Evolutionary conservation across 2,888 invertebrate genomes (phyloP), one percentile per base, ranked within the genome.

Genomic region (Xanthorhoe spadicearia): DNA sequence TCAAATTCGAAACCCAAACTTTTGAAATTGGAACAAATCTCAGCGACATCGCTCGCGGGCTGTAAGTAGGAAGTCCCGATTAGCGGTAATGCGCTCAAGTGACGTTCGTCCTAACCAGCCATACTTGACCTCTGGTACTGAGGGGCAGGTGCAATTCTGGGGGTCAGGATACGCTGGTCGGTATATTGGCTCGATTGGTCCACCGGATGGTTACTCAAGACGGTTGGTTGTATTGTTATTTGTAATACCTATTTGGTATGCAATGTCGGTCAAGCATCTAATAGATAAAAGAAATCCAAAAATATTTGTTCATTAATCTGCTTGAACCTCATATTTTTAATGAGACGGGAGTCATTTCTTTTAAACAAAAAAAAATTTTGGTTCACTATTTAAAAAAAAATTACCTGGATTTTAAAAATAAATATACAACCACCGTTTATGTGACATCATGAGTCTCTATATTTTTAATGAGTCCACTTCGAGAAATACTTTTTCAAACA

Each of bases 1-100:
- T 59, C 66, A 66, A 66, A 66, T 55, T 67, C 67, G 32, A 65
- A 73, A 71, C 78, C 82, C 77, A 83, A 85, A 85, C 67, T 80
- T 86, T 87, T 82, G 79, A 89, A 90, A 92, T 86, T 90, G 89
- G 88, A 87, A 89, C 90, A 92, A 92, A 92, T 92, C 91, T 90
- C 89, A 79, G 89, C 85, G 83, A 77, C 85, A 78, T 80, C 79
- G 73, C 81, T 83, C 83, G 82, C 80, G 78, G 78, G 73, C 76
- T 82, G 81, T 92, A 92, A 92, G 90, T 90, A 92, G 92, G 92
- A 92, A 91, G 91, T 92, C 84, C 90, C 91, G 86, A 91, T 92
- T 92, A 86, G 43, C 79, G 83, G 82, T 91, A 92, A 92, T 92
- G 84, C 80, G 90, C 91, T 92, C 90, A 92, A 92, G 91, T 91